These are phyloP conservation scores for Aricia artaxerxes DNA, from an alignment of 2,888 invertebrate genomes.

Conservation along the genomic window DNA sequence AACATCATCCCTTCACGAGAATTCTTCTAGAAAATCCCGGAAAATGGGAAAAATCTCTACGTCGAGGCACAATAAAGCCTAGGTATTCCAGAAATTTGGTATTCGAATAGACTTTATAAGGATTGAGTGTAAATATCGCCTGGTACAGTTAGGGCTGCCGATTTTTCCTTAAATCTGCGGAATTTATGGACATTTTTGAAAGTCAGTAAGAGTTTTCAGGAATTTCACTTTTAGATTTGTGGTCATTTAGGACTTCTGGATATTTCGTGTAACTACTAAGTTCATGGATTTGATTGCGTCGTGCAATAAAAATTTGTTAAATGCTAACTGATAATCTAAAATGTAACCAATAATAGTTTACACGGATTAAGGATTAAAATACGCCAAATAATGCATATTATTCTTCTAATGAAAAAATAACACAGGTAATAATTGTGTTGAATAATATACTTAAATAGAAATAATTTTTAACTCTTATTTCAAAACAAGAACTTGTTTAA, in stretches of 20 bases:
- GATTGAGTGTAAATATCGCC: constrained; percentile 15
- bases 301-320: too few relatives aligned
- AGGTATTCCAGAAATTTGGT: constrained; percentile 22
- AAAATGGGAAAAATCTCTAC: not conserved
- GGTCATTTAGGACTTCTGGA: not conserved
- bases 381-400: too few relatives aligned
- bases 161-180: not conserved
- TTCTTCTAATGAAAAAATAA: too few relatives aligned
- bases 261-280: not conserved
- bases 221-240: not conserved
- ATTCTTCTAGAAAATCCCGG: not conserved
- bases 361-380: too few relatives aligned
- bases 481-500: too few relatives aligned
- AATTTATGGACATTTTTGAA: not conserved
- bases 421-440: too few relatives aligned
- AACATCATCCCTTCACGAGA: not conserved
- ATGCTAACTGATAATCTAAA: too few relatives aligned
- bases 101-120: constrained; percentile 19
- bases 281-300: too few relatives aligned
- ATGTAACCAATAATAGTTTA: too few relatives aligned
- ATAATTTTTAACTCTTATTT: too few relatives aligned
- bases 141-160: not conserved
- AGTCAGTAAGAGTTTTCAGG: not conserved
- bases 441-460: too few relatives aligned
- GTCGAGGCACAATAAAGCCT: constrained; percentile 10